These are phyloP conservation scores for Apeltes quadracus DNA, from an alignment of 2,113 vertebrate genomes.

Conservation along the genomic window DNA sequence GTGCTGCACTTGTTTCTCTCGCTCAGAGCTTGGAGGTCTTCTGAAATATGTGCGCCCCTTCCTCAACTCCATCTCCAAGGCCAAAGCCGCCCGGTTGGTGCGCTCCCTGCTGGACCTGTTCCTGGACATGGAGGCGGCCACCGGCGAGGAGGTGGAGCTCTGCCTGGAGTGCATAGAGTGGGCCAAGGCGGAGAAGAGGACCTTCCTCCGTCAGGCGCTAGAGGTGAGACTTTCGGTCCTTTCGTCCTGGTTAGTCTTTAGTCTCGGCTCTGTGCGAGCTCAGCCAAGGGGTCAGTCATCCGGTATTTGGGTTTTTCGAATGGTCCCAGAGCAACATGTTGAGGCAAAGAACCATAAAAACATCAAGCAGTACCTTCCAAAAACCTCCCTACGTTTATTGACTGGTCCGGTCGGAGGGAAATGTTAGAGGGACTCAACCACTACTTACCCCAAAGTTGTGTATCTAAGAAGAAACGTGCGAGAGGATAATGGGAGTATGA, in stretches of 20 bases:
- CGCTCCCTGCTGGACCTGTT: conserved; percentile 94
- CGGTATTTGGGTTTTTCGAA: background rate
- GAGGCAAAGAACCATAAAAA: background rate
- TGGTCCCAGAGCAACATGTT: background rate
- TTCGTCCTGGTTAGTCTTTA: too few relatives aligned
- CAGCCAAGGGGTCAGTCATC: background rate
- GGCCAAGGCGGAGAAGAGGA: conserved; percentile 97
- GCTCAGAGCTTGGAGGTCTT: conserved; percentile 90
- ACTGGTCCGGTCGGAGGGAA: too few relatives aligned
- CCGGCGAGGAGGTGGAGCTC: conserved; percentile 95
- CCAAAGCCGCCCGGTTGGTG: conserved; percentile 92
- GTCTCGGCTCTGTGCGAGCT: background rate
- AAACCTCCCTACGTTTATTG: background rate
- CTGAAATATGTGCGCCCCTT: conserved; percentile 93
- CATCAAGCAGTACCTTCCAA: background rate
- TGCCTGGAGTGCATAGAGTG: conserved; percentile 98
- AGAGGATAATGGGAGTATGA: background rate
- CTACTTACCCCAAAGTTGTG: background rate
- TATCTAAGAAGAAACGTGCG: background rate
- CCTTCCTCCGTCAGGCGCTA: conserved; percentile 94
- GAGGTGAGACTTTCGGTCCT: conserved; percentile 83
- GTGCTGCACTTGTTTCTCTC: background rate
- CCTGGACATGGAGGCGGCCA: conserved; percentile 97
- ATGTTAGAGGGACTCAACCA: too few relatives aligned
- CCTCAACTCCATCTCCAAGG: conserved; percentile 88